These are phyloP conservation scores for Tetrapedia diversipes DNA, from an alignment of 2,888 invertebrate species.

Conservation along the genomic window DNA sequence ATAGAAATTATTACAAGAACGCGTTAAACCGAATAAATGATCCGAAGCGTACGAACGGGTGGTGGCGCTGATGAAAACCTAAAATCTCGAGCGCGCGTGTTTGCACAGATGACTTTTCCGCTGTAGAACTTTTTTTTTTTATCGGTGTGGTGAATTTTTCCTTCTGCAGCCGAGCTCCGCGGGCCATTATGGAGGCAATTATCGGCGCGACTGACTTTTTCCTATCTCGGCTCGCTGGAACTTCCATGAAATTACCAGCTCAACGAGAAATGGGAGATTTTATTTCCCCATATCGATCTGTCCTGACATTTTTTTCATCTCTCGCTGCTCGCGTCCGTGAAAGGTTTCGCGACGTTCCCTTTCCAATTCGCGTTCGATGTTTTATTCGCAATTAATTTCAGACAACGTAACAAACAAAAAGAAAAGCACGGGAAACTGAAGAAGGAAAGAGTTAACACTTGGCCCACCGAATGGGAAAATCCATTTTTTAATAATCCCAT, in stretches of 20 bases:
- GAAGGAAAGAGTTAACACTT: too few species aligned
- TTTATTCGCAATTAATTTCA: conserved; percentile 1
- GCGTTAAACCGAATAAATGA: too few species aligned
- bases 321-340: not conserved
- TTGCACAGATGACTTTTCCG: conserved; percentile 12
- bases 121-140: conserved; percentile 20
- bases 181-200: conserved; percentile 57
- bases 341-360: conserved; percentile 10
- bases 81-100: conserved; percentile 20
- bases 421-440: too few species aligned
- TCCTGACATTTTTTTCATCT: not conserved
- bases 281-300: conserved; percentile 52
- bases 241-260: conserved; percentile 51
- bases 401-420: not conserved
- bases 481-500: too few species aligned
- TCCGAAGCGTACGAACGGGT: too few species aligned
- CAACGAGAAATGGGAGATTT: conserved; percentile 43
- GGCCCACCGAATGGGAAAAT: too few species aligned
- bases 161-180: conserved; percentile 34
- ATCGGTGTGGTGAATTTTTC: conserved; percentile 23
- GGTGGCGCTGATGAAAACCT: too few species aligned
- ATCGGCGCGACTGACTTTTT: conserved; percentile 54
- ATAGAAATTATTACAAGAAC: too few species aligned
- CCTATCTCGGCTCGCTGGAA: conserved; percentile 45
- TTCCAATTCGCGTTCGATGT: not conserved